Conservation (phyloP, 2,113 vertebrate species). For the Sterrhoptilus dennistouni region DNA sequence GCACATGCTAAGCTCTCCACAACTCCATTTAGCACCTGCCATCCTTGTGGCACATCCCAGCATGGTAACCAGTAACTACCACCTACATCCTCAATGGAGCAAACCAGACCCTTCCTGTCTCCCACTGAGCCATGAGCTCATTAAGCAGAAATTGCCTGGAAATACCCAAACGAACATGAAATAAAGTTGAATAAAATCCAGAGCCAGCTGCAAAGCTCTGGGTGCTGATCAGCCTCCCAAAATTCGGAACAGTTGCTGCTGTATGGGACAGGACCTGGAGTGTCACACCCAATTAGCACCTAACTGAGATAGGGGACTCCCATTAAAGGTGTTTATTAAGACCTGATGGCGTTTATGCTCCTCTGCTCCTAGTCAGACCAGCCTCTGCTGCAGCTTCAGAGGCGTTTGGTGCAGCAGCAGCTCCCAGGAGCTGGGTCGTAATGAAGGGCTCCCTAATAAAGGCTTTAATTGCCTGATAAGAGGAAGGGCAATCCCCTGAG, state of each 20-base stretch:
- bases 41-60: neutral
- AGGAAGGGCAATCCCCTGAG: neutral
- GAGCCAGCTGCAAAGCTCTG: neutral
- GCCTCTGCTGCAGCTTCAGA: neutral
- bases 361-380: neutral
- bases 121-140: neutral
- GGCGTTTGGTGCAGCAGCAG: neutral
- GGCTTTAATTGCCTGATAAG: neutral
- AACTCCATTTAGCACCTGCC: neutral
- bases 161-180: neutral
- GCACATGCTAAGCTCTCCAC: neutral
- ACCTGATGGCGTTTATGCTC: neutral
- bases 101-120: neutral
- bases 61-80: neutral
- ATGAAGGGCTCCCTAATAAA: neutral
- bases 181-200: neutral
- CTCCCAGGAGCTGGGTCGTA: neutral
- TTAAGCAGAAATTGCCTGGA: neutral
- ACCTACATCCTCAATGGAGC: rapidly evolving
- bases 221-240: neutral
- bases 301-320: neutral
- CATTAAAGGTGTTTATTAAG: no score
- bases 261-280: neutral
- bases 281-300: neutral
- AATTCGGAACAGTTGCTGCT: neutral